Evolutionary conservation across 2,888 invertebrate genomes (phyloP).

Genomic region (Xanthia togata): DNA sequence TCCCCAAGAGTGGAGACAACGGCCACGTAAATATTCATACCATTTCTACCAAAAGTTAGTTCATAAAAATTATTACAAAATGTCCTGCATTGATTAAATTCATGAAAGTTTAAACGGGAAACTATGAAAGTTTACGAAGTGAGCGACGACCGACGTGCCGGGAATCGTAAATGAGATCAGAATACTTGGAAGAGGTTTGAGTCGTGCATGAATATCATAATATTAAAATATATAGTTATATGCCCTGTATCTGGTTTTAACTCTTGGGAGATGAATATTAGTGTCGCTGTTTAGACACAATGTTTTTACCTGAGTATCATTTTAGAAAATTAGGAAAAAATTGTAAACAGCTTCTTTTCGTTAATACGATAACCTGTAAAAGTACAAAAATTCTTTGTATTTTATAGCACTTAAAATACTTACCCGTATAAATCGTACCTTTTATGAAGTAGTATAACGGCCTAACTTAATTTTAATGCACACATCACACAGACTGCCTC

Average conservation of each 20-base stretch:
- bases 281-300: neutral
- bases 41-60: slow-evolving; percentile 72
- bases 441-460: too few species aligned
- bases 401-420: too few species aligned
- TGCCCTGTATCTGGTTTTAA: neutral
- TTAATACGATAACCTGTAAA: too few species aligned
- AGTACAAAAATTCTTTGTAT: too few species aligned
- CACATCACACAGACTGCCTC: too few species aligned
- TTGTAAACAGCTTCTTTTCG: neutral
- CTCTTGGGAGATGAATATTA: neutral
- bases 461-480: neutral
- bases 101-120: slow-evolving; percentile 82
- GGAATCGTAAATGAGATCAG: slow-evolving; percentile 80
- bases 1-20: slow-evolving; percentile 49
- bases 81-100: slow-evolving; percentile 82
- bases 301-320: neutral
- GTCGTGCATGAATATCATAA: slow-evolving; percentile 47
- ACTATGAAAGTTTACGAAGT: slow-evolving; percentile 84
- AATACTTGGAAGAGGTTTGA: slow-evolving; percentile 63
- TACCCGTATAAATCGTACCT: too few species aligned
- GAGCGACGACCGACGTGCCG: slow-evolving; percentile 73
- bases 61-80: slow-evolving; percentile 83
- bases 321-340: neutral
- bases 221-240: too few species aligned
- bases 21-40: slow-evolving; percentile 76